Evolutionary conservation across 2,888 invertebrate species (phyloP), one percentile per base, ranked within the genome.

Genomic region (Scaptomyza tumidula): DNA sequence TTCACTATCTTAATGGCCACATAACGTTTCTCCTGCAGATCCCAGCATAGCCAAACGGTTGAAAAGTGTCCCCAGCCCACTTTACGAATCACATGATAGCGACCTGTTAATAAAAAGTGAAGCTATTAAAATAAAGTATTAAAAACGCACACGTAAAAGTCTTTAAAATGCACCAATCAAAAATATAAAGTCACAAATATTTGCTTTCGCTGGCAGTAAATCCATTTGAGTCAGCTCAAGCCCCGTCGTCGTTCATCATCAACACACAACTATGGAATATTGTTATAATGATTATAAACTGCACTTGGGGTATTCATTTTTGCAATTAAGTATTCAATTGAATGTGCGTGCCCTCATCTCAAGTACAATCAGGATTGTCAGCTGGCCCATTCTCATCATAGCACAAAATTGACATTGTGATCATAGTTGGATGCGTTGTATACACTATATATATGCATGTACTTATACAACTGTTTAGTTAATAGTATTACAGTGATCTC

Each of bases 41-140:
- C 99, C 99, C 99, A 99, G 93, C 98, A 98, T 78, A 99, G 95
- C 99, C 99, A 99, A 45, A 99, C 99, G 9, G 99, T 99, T 53
- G 99, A 99, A 93, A 99, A 99, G 93, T 99, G 99, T 70, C 99
- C 99, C 92, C 92, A 92, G 33, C 92, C 99, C 97, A 91, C 98
- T 94, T 94, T 99, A 96, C 93, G 95, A 94, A 90, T 93, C 89
- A 92, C 92, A 84, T 92, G 92, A 81, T 92, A 92, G 66, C 92
- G 92, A 77, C 91, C 92, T 91, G 73, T 10, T 79, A 50, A 52
- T 27, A n/a, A 1, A 7, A 50, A 19, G 52, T 39, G 19, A 14
- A 60, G 16, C 3, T 29, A 57, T 55, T 57, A 60, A 6, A 49
- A 46, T 58, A 29, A 7, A 1, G 14, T 37, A 41, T 16, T 37